Evolutionary conservation across 2,888 invertebrate species (phyloP).

Genomic region (Diloba caeruleocephala): DNA sequence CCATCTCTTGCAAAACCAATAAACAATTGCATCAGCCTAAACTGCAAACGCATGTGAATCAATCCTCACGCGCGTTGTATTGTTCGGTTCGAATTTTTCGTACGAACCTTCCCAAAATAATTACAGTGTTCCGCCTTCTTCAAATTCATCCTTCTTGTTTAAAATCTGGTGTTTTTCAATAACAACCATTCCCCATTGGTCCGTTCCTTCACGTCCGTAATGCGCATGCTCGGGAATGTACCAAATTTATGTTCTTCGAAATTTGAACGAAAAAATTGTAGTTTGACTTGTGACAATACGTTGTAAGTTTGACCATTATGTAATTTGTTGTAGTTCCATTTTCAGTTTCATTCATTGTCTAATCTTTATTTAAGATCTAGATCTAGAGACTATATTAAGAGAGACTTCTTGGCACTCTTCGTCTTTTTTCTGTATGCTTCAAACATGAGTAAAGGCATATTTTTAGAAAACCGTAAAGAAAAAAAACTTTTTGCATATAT

Average conservation of each 20-base stretch:
- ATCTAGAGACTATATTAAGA: constrained; percentile 23
- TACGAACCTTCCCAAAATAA: constrained; percentile 29
- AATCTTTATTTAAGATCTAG: constrained; percentile 16
- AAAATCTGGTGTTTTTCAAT: constrained; percentile 48
- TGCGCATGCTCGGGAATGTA: constrained; percentile 25
- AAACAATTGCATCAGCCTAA: too few relatives aligned
- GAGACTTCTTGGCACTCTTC: constrained; percentile 36
- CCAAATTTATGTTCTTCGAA: constrained; percentile 49
- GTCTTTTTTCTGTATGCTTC: constrained; percentile 22
- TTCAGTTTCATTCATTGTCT: not conserved
- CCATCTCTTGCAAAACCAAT: too few relatives aligned
- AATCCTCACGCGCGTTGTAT: not conserved
- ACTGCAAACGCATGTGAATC: too few relatives aligned
- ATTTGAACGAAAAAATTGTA: constrained; percentile 18
- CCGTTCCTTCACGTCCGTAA: constrained; percentile 36
- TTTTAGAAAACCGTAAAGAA: constrained; percentile 35
- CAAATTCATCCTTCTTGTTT: constrained; percentile 32
- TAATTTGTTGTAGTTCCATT: not conserved
- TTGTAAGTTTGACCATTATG: not conserved
- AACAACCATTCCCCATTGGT: constrained; percentile 29
- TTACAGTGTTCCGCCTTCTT: constrained; percentile 44
- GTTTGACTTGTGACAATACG: constrained; percentile 15
- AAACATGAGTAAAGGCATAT: constrained; percentile 28
- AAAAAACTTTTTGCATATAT: constrained; percentile 23
- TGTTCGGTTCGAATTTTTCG: constrained; percentile 6